Percentiles rank a stretch among this genome's conserved stretches.
These are phyloP conservation scores for Cyphomyrus plagiostoma DNA, from an alignment of 2,113 vertebrate genomes.

Conservation along the genomic window DNA sequence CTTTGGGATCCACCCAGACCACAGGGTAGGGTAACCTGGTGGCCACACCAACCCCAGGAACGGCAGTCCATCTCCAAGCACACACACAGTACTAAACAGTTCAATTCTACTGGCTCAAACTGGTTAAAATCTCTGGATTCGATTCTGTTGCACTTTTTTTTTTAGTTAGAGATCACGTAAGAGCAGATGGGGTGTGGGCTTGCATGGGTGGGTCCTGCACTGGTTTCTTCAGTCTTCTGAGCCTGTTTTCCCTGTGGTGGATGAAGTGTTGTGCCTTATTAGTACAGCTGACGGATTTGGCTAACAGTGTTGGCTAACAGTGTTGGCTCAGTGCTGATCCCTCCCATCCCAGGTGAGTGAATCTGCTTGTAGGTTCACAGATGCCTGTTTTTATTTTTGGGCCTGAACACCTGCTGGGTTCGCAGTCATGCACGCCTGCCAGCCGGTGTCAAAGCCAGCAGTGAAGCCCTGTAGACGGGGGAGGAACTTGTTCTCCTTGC, in stretches of 20 bases:
- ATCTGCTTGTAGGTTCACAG: background rate
- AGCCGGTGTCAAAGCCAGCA: background rate
- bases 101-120: background rate
- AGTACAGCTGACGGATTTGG: background rate
- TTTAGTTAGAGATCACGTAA: background rate
- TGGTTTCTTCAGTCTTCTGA: background rate
- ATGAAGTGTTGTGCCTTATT: background rate
- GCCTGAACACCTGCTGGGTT: background rate
- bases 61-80: background rate
- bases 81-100: background rate
- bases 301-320: background rate
- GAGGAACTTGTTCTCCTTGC: background rate
- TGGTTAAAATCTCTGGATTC: background rate
- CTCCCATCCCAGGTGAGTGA: background rate
- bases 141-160: background rate
- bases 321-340: background rate
- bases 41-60: background rate
- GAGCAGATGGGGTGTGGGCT: background rate
- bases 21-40: background rate
- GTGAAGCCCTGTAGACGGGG: background rate
- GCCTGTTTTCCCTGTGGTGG: background rate
- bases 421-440: background rate
- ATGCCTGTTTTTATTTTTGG: background rate
- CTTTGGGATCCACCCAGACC: background rate
- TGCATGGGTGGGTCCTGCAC: background rate